Base-by-base conservation (phyloP, 2,113 vertebrate species). In the Tinamus guttatus region DNA sequence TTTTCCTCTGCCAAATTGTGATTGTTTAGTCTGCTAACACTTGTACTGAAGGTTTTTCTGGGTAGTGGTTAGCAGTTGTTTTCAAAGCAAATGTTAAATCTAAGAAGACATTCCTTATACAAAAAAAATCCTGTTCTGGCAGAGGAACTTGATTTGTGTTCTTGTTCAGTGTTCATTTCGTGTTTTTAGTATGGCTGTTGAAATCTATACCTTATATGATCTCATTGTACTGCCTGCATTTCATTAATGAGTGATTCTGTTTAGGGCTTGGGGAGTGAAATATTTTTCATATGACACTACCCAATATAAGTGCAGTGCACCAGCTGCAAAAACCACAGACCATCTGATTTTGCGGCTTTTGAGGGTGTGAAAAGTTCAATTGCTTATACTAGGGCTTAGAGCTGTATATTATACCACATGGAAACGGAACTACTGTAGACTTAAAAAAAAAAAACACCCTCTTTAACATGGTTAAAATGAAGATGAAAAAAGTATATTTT, bases 211-310 rank as follows among this genome's bases (percentile, higher is more conserved):
- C 98, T 98, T 98, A 98, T 97, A 98, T 99, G 99, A 99, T 98
- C 99, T 99, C 99, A 99, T 98, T 98, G 97, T 98, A 89, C 97
- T 97, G 99, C 98, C 99, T 99, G 99, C 97, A 97, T 99, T 99
- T 99, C 99, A 99, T 99, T 99, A 99, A 99, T 99, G 98, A 98
- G 98, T 98, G 97, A 98, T 98, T 98, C 98, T 99, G 98, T 98
- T 98, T 98, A 97, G 97, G 92, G 97, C 94, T 98, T 97, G 97
- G 97, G 97, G 98, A 99, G 97, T 98, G 98, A 98, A 99, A 99
- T 99, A 99, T 98, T 99, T 99, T 99, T 99, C 98, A 98, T 98
- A 99, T 99, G 99, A 99, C 99, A 99, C 98, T 98, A 98, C 97
- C 97, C 98, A 98, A 97, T 98, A 98, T 98, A 98, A 99, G 97